phyloP scores from a whole-genome alignment of 2,797 vertebrate species.

The Crocidura indochinensis region DNA sequence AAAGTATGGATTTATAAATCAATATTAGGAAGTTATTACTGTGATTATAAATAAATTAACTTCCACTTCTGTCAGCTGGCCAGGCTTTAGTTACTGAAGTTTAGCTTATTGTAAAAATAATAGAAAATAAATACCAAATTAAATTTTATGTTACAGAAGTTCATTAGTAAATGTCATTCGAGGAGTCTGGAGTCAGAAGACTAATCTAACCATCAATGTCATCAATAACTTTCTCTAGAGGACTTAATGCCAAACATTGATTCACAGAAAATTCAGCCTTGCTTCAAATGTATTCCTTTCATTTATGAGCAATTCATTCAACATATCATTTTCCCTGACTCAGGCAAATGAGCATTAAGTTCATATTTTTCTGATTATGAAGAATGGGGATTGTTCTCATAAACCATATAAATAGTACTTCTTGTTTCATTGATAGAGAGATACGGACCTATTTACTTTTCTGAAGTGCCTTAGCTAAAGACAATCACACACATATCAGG shows the following conservation, averaged over 20 bases:
- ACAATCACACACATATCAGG: not conserved
- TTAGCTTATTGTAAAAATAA: slow-evolving; percentile 24
- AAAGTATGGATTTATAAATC: slow-evolving; percentile 31
- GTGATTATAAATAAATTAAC: slow-evolving; percentile 7
- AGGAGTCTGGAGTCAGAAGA: slow-evolving; percentile 55
- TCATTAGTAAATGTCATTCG: slow-evolving; percentile 46
- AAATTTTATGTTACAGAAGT: not conserved
- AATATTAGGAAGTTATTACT: slow-evolving; percentile 52
- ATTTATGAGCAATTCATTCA: slow-evolving; percentile 54
- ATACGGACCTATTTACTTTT: not conserved
- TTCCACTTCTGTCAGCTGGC: not conserved
- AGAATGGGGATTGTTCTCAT: slow-evolving; percentile 8
- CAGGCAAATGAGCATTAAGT: not conserved
- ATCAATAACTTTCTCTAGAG: slow-evolving; percentile 52
- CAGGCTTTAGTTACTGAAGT: slow-evolving; percentile 26
- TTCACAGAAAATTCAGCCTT: slow-evolving; percentile 37
- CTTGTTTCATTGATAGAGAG: slow-evolving; percentile 8
- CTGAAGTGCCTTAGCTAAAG: not conserved
- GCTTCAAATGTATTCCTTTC: slow-evolving; percentile 52
- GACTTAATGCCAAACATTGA: slow-evolving; percentile 64
- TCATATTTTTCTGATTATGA: slow-evolving; percentile 45
- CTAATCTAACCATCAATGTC: slow-evolving; percentile 54
- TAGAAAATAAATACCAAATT: not conserved
- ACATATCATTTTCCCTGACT: not conserved
- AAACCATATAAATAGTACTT: slow-evolving; percentile 8